phyloP scores from a whole-genome alignment of 2,888 invertebrate species.

The Cremastinae sp. region DNA sequence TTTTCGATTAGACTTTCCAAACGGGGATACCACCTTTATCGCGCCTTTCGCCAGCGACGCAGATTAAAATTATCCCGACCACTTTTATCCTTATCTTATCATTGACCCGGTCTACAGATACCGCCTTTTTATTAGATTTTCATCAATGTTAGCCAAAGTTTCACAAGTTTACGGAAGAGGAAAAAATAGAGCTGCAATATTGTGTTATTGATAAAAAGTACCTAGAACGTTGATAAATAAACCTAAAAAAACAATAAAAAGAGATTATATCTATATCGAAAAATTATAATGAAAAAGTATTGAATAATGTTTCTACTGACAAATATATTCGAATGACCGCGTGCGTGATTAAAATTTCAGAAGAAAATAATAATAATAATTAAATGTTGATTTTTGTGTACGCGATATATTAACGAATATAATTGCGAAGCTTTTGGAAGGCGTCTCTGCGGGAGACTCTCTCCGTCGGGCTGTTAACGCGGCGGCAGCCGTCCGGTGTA shows the following conservation, averaged over 20 bases:
- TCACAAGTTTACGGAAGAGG: conserved; percentile 9
- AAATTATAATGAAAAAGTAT: conserved; percentile 17
- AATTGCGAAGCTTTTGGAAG: conserved; percentile 25
- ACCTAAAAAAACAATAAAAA: neutral
- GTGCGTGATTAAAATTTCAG: too few relatives aligned
- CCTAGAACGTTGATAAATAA: conserved; percentile 8
- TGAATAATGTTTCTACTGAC: too few relatives aligned
- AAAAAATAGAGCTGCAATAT: conserved; percentile 19
- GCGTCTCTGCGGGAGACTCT: conserved; percentile 3
- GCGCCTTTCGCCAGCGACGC: too few relatives aligned
- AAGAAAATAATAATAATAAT: neutral
- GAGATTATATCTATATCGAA: neutral
- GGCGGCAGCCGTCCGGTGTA: conserved; percentile 67
- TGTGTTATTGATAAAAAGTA: neutral
- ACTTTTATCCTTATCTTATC: conserved; percentile 41
- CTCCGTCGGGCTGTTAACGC: conserved; percentile 14
- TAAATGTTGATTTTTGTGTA: conserved; percentile 7
- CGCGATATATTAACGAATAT: neutral
- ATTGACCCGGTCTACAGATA: conserved; percentile 15
- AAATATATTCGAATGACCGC: too few relatives aligned
- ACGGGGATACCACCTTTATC: too few relatives aligned
- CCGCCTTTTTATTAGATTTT: conserved; percentile 2
- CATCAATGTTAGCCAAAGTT: conserved; percentile 39
- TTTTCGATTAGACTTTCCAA: too few relatives aligned
- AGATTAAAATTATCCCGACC: neutral